Conservation (phyloP, 2,113 vertebrate species). For the Phrynosoma platyrhinos region DNA sequence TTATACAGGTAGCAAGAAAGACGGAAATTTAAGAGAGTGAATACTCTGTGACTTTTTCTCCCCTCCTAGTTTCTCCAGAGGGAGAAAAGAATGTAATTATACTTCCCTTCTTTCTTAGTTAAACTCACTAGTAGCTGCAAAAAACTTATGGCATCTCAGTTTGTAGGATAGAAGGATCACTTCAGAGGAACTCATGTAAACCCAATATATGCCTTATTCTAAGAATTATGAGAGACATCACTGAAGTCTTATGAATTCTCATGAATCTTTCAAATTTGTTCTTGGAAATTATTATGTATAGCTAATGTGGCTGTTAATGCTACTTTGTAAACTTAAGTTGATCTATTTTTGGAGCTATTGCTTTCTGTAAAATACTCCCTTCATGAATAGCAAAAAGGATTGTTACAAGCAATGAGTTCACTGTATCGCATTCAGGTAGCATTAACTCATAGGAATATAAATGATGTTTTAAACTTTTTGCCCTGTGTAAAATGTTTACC, state of each 20-base stretch:
- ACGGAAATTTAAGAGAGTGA: neutral
- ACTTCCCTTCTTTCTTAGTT: neutral
- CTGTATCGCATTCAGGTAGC: neutral
- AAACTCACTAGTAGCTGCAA: neutral
- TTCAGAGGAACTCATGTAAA: neutral
- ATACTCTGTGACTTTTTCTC: neutral
- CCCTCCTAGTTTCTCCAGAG: neutral
- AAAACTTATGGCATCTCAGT: neutral
- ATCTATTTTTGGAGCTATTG: neutral
- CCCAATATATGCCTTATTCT: neutral
- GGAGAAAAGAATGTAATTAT: neutral
- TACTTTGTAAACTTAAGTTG: neutral
- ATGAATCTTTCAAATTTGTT: neutral
- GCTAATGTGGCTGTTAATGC: neutral
- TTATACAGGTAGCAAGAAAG: neutral
- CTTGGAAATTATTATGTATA: neutral
- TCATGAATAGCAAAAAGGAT: neutral
- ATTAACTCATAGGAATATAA: neutral
- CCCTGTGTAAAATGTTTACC: neutral
- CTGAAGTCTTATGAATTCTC: neutral
- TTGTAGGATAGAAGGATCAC: neutral
- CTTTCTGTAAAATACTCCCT: neutral
- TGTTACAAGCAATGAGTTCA: neutral
- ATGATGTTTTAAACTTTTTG: neutral
- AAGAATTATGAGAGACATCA: neutral